These are phyloP conservation scores for Eueides isabella DNA, from an alignment of 1,140 invertebrate genomes.

Conservation along the genomic window DNA sequence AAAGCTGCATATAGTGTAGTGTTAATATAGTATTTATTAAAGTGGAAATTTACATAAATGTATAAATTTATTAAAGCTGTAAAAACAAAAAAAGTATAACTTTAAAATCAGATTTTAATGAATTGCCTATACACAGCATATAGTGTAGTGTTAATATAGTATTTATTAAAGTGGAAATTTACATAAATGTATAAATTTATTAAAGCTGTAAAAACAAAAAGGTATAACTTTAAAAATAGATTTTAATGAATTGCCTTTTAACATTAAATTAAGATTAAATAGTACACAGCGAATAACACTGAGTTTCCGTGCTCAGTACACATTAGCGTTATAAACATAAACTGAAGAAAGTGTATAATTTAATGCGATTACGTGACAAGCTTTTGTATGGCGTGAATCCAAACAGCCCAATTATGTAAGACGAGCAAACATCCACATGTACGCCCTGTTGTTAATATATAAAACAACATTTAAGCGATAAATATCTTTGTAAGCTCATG, in stretches of 20 bases:
- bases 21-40: no score
- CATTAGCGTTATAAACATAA: neutral
- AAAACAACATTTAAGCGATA: neutral
- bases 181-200: no score
- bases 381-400: conserved; percentile 14
- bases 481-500: neutral
- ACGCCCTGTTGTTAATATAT: neutral
- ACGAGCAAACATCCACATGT: conserved; percentile 18
- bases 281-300: neutral
- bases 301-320: neutral
- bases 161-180: no score
- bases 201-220: neutral
- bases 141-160: no score
- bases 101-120: neutral
- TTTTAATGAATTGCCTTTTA: neutral
- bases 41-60: no score
- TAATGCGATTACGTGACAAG: conserved; percentile 28
- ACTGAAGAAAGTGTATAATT: conserved; percentile 17
- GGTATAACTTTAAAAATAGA: neutral
- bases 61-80: neutral
- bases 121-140: neutral
- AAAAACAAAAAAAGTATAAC: neutral
- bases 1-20: neutral
- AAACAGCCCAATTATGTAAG: conserved; percentile 19
- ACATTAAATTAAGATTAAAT: neutral